phyloP scores from a whole-genome alignment of 1,140 invertebrate genomes.

The Drosophila malerkotliana region DNA sequence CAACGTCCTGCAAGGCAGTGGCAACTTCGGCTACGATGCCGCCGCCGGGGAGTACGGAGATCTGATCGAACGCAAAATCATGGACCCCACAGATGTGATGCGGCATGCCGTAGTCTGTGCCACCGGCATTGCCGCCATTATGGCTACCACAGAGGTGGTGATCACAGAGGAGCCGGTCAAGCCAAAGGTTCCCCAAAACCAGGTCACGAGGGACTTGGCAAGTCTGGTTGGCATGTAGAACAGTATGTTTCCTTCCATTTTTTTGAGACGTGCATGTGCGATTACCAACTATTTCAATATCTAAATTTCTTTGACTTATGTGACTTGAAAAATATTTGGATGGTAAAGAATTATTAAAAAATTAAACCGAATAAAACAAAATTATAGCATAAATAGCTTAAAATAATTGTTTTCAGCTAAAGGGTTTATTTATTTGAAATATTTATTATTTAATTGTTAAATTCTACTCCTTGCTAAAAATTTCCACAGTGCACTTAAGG shows the following conservation, averaged over 20 bases:
- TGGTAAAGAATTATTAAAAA: too few species aligned
- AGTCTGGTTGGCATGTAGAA: slow-evolving; percentile 40
- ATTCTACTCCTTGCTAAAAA: neutral
- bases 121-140: slow-evolving; percentile 90
- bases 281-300: neutral
- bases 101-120: slow-evolving; percentile 95
- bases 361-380: too few species aligned
- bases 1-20: slow-evolving; percentile 88
- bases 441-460: neutral
- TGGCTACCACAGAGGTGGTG: slow-evolving; percentile 89
- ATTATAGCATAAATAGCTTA: too few species aligned
- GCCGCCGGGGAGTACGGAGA: slow-evolving; percentile 93
- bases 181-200: slow-evolving; percentile 25
- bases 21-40: slow-evolving; percentile 94
- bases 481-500: slow-evolving; percentile 30
- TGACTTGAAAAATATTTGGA: too few species aligned
- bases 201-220: slow-evolving; percentile 35
- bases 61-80: slow-evolving; percentile 95
- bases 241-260: neutral
- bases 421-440: neutral
- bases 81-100: slow-evolving; percentile 97
- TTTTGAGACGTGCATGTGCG: neutral
- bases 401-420: too few species aligned
- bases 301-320: neutral
- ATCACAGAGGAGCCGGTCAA: slow-evolving; percentile 23